Evolutionary conservation across 2,888 invertebrate genomes (phyloP).

Genomic region (Patella caerulea): DNA sequence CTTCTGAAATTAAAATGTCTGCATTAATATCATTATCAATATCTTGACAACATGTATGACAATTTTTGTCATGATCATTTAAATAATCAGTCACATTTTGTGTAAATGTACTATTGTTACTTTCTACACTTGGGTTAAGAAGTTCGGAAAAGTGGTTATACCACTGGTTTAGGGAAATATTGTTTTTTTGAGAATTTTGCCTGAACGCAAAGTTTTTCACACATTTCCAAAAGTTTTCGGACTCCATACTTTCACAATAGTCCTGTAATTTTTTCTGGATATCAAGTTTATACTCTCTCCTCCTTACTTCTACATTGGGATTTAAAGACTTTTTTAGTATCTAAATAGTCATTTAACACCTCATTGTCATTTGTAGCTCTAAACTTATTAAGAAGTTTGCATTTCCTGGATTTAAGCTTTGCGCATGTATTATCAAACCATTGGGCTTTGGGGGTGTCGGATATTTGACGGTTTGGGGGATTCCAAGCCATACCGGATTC

Average conservation of each 20-base stretch:
- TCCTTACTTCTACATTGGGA: background rate
- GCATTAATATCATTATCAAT: background rate
- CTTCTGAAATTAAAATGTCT: background rate
- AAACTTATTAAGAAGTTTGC: background rate
- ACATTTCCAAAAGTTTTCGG: background rate
- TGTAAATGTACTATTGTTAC: background rate
- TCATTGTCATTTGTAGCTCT: background rate
- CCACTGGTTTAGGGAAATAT: slow-evolving; percentile 1
- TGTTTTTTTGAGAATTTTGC: background rate
- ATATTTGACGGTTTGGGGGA: background rate
- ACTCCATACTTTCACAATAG: background rate
- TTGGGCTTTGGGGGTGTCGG: background rate
- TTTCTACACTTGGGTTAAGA: background rate
- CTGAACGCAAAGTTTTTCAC: background rate
- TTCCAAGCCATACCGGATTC: background rate
- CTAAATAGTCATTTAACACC: background rate
- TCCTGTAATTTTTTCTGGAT: background rate
- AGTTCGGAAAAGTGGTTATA: background rate
- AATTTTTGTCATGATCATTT: background rate
- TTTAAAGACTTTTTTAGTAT: background rate
- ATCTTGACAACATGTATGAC: background rate
- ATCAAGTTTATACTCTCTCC: background rate
- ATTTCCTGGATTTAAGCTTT: background rate
- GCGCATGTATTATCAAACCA: background rate
- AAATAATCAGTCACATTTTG: background rate